Evolutionary conservation across 1,140 invertebrate species (phyloP).

Genomic region (Microplitis demolitor): DNA sequence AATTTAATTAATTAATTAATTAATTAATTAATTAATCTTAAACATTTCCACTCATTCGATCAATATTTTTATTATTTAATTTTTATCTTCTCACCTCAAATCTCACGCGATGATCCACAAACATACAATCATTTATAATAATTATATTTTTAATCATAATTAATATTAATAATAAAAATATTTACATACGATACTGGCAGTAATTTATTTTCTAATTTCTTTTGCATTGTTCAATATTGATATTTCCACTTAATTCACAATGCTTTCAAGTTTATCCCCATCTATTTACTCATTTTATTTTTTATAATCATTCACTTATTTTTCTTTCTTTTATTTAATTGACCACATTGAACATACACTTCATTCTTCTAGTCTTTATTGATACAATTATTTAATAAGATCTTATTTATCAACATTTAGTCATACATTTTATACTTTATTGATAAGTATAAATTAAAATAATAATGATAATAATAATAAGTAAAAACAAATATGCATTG

Average conservation of each 20-base stretch:
- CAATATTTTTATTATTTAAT: background rate
- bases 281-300: background rate
- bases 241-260: no score
- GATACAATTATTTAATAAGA: background rate
- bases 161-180: conserved; percentile 37
- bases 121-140: conserved; percentile 12
- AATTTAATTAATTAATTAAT: background rate
- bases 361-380: no score
- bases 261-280: background rate
- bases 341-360: background rate
- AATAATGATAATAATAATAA: no score
- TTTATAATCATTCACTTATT: background rate
- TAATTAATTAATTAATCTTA: background rate
- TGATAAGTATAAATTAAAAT: no score
- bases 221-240: background rate
- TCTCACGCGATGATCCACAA: conserved; percentile 7
- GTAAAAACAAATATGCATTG: no score
- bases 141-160: background rate
- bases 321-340: background rate
- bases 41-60: background rate
- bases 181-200: conserved; percentile 56
- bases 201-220: conserved; percentile 35
- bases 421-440: no score
- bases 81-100: background rate
- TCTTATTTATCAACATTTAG: no score